Percentiles rank a stretch among this genome's conserved stretches.
Evolutionary conservation across 2,888 invertebrate species (phyloP).

Genomic region (Celastrina argiolus): DNA sequence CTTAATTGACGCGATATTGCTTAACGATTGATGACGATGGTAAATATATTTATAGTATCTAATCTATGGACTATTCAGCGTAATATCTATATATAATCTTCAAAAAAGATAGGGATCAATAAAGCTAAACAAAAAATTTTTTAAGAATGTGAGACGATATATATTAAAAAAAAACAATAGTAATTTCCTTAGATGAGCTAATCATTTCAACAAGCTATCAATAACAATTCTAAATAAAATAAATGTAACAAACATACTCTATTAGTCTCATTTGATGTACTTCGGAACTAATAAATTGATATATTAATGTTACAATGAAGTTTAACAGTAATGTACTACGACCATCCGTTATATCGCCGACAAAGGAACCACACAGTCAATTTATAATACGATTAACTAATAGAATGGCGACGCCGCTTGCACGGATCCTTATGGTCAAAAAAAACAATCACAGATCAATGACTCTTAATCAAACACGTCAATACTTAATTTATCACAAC

Average conservation of each 20-base stretch:
- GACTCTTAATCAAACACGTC: conserved; percentile 29
- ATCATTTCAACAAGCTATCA: too few species aligned
- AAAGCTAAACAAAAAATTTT: too few species aligned
- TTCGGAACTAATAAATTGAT: conserved; percentile 36
- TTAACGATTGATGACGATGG: conserved; percentile 2
- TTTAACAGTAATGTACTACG: conserved; percentile 58
- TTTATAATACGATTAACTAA: conserved; percentile 74
- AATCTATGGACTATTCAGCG: neutral
- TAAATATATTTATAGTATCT: neutral
- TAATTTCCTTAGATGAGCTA: too few species aligned
- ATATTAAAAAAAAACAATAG: too few species aligned
- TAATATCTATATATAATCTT: too few species aligned
- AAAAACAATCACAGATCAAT: conserved; percentile 26
- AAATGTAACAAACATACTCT: neutral
- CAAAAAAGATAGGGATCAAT: too few species aligned
- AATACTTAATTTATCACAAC: neutral
- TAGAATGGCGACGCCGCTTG: conserved; percentile 65
- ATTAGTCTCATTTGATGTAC: conserved; percentile 32
- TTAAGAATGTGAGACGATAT: too few species aligned
- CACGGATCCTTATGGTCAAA: conserved; percentile 59
- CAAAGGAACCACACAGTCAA: conserved; percentile 69
- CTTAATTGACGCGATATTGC: conserved; percentile 33
- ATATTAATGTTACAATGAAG: conserved; percentile 56
- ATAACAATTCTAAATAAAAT: neutral
- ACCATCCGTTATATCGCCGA: conserved; percentile 61